Evolutionary conservation across 2,797 vertebrate species (phyloP), one percentile per base, ranked within the genome.

Genomic region (Xenopus petersii): DNA sequence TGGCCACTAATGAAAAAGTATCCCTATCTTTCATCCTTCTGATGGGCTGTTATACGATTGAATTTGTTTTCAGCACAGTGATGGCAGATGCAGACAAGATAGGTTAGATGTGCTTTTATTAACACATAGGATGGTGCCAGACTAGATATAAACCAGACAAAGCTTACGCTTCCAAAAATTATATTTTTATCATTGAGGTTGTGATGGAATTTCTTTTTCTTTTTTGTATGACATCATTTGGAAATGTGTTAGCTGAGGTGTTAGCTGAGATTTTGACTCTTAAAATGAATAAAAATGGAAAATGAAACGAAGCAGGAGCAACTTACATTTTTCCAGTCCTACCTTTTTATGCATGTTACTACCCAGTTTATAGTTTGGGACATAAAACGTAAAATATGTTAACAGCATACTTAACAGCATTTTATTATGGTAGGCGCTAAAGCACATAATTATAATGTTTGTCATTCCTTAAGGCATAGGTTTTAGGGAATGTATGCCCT

Each of bases 11-110:
- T 42, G 8, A 56, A 56, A 56, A 56, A 16, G 16, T 30, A 56
- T 1, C 6, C 4, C 16, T 56, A 15, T 17, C 13, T 56, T 17
- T 56, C 55, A 56, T 16, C 16, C 16, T 16, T 9, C 1, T n/a
- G n/a, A 17, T 30, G 55, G n/a, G 16, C 55, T 56, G 86, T 89
- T 84, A 83, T 83, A 89, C 84, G 75, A 64, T 56, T n/a, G 55
- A 56, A 56, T 56, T 16, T 56, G 3, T 16, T 56, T 9, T 56
- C 16, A 16, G 16, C 13, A 56, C 16, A 17, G 55, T 56, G 55
- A 56, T 17, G 55, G 55, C 75, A 81, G 75, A 26, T 68, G 71
- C 67, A 48, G 49, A 42, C 5, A n/a, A 56, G 55, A 17, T 56
- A 56, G 55, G 55, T 56, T 56, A 17, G 55, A 17, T 16, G 16